phyloP scores from a whole-genome alignment of 2,113 vertebrate species.

The Thomomys bottae region DNA sequence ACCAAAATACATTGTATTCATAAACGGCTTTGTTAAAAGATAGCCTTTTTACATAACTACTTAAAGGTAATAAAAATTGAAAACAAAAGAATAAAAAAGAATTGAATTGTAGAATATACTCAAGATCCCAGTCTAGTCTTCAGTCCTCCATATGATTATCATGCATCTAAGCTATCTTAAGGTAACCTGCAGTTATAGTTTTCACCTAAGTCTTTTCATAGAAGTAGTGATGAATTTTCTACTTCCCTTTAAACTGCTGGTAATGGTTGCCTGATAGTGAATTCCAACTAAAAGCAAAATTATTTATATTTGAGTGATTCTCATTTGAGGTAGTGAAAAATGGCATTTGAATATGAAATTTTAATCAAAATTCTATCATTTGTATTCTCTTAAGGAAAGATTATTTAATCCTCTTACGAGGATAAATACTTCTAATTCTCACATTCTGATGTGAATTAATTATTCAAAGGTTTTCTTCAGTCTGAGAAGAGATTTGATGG shows the following conservation, averaged over 20 bases:
- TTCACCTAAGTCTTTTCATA: not conserved
- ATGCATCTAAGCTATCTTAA: not conserved
- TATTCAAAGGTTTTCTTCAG: not conserved
- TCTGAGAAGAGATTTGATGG: not conserved
- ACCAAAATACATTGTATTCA: no score
- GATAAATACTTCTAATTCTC: constrained; percentile 22
- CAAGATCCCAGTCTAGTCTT: not conserved
- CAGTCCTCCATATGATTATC: not conserved
- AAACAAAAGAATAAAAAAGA: not conserved
- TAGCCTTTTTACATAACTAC: no score
- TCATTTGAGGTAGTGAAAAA: not conserved
- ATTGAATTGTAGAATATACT: constrained; percentile 17
- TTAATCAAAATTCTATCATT: constrained; percentile 2
- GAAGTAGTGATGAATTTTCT: not conserved
- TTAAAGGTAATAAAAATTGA: no score
- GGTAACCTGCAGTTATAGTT: not conserved
- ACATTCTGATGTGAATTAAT: not conserved
- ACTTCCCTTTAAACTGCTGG: not conserved
- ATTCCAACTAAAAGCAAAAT: not conserved
- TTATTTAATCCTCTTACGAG: constrained; percentile 1
- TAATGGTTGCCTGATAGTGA: not conserved
- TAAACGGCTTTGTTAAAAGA: no score
- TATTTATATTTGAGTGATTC: not conserved
- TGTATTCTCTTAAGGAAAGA: not conserved
- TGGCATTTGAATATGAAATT: constrained; percentile 31